A percentile compares a stretch with the other conserved stretches of the same genome.
phyloP scores from a whole-genome alignment of 2,888 invertebrate genomes.

The Agapostemon virescens region DNA sequence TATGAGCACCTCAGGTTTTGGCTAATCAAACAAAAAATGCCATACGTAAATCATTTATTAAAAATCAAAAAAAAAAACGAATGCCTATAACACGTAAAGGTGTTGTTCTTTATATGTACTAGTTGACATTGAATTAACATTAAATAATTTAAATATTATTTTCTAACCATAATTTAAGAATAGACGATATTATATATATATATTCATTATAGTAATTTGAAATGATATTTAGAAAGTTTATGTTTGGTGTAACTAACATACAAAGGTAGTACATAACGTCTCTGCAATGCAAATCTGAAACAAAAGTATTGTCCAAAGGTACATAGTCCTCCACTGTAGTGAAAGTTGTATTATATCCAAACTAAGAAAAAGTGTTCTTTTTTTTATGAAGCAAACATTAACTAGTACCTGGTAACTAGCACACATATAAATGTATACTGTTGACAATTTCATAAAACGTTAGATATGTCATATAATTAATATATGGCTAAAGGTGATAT shows the following conservation, averaged over 20 bases:
- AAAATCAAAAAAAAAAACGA: conserved; percentile 31
- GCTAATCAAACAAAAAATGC: conserved; percentile 21
- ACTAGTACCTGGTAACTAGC: conserved; percentile 53
- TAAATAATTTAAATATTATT: conserved; percentile 27
- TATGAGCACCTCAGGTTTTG: conserved; percentile 5
- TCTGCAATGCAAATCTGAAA: neutral
- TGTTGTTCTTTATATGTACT: conserved; percentile 12
- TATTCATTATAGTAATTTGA: conserved; percentile 5
- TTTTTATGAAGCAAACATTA: conserved; percentile 43
- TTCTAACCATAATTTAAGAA: conserved; percentile 28
- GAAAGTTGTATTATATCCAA: conserved; percentile 22
- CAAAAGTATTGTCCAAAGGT: conserved; percentile 38
- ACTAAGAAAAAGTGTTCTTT: conserved; percentile 17
- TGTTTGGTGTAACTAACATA: neutral
- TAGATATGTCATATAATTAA: conserved; percentile 39
- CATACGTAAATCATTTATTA: conserved; percentile 28
- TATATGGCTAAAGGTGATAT: conserved; percentile 30
- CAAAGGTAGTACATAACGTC: conserved; percentile 8
- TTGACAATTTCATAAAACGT: conserved; percentile 30
- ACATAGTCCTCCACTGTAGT: conserved; percentile 16
- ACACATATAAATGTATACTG: conserved; percentile 35
- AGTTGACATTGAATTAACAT: conserved; percentile 8
- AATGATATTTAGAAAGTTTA: conserved; percentile 26
- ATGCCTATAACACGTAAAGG: neutral
- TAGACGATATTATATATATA: conserved; percentile 9